A percentile compares a stretch with the other conserved stretches of the same genome.
These are phyloP conservation scores for Hippoglossus hippoglossus DNA, from an alignment of 2,797 vertebrate genomes.

Conservation along the genomic window DNA sequence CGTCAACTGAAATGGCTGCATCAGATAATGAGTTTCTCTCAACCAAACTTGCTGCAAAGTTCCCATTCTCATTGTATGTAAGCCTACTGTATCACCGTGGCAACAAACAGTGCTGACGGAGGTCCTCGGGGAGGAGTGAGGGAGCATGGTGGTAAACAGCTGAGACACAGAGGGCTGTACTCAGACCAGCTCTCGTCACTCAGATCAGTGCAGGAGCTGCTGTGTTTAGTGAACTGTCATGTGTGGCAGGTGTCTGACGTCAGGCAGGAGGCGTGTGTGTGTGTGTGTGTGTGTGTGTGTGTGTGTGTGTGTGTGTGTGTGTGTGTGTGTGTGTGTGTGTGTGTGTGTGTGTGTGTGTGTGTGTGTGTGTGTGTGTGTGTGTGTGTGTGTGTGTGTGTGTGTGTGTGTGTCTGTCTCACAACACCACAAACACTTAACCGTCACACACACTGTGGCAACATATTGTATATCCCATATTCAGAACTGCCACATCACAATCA, in stretches of 20 bases:
- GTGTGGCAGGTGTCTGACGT: slow-evolving; percentile 8
- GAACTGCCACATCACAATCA: not conserved
- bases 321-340: not conserved
- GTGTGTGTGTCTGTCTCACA: not conserved
- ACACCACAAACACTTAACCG: not conserved
- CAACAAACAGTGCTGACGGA: slow-evolving; percentile 48
- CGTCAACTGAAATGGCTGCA: slow-evolving; percentile 34
- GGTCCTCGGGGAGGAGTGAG: slow-evolving; percentile 49
- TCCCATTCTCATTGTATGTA: slow-evolving; percentile 46
- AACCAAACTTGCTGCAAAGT: slow-evolving; percentile 54
- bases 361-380: not conserved
- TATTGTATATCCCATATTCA: slow-evolving; percentile 2
- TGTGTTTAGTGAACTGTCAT: slow-evolving; percentile 5
- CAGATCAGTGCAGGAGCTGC: not conserved
- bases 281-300: not conserved
- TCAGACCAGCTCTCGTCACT: slow-evolving; percentile 25
- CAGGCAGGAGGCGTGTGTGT: not conserved
- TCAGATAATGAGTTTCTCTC: slow-evolving; percentile 57
- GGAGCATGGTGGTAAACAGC: slow-evolving; percentile 55
- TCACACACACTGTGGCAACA: not conserved
- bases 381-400: not conserved
- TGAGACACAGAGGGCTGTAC: slow-evolving; percentile 15
- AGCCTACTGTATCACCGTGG: slow-evolving; percentile 60
- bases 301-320: not conserved
- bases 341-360: not conserved